Conservation (phyloP, 2,797 vertebrate species). For the Acomys russatus region DNA sequence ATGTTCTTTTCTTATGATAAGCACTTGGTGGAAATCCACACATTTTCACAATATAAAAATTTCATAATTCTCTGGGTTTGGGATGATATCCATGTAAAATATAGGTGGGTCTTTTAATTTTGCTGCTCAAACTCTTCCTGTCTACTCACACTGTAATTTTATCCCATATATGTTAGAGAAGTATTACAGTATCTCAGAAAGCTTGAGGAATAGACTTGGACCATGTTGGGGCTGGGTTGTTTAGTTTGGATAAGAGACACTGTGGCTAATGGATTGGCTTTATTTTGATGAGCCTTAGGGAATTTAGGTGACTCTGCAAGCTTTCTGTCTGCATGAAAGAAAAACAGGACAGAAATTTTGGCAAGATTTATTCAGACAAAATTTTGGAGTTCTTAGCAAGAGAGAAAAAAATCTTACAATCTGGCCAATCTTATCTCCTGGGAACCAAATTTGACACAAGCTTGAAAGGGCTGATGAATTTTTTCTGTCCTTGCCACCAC, state of each 20-base stretch:
- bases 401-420: not conserved
- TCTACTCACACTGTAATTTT: not conserved
- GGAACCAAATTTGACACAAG: not conserved
- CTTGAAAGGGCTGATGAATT: not conserved
- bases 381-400: constrained; percentile 20
- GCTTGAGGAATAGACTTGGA: constrained; percentile 33
- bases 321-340: constrained; percentile 45
- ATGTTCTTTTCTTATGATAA: constrained; percentile 30
- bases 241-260: constrained; percentile 27
- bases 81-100: constrained; percentile 38
- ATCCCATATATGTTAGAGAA: not conserved
- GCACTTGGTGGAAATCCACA: not conserved
- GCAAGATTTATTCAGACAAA: constrained; percentile 1
- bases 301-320: constrained; percentile 44
- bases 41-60: not conserved
- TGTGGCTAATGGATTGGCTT: constrained; percentile 42
- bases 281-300: constrained; percentile 51
- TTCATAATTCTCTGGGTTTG: constrained; percentile 4
- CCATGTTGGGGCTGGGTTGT: not conserved
- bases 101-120: not conserved
- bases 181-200: not conserved
- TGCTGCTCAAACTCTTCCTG: not conserved
- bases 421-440: not conserved
- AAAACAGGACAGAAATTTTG: constrained; percentile 55
- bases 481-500: constrained; percentile 2